Evolutionary conservation across 92 coral and sea anemone genomes (phyloP).

Genomic region (Phymanthus crucifer): DNA sequence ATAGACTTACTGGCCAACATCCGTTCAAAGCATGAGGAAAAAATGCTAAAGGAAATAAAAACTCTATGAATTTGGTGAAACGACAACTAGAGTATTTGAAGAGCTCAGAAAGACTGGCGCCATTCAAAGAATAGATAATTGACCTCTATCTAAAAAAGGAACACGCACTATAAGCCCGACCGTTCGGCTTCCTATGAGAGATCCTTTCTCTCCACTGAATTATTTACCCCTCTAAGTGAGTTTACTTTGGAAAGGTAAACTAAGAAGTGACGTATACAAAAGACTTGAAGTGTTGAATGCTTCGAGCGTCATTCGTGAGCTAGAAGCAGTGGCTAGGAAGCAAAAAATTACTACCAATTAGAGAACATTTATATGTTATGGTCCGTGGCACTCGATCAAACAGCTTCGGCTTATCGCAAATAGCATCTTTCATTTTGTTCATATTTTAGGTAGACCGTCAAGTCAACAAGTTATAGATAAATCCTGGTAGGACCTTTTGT

Average conservation of each 20-base stretch:
- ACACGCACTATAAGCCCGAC: constrained; percentile 21
- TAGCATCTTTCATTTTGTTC: constrained; percentile 91
- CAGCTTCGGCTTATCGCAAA: constrained; percentile 62
- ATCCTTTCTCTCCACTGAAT: constrained; percentile 25
- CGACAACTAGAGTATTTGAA: constrained; percentile 35
- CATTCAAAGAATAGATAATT: constrained; percentile 81
- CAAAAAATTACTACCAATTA: constrained; percentile 62
- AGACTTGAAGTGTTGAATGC: constrained; percentile 37
- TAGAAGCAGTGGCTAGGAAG: constrained; percentile 14
- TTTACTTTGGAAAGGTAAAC: constrained; percentile 40
- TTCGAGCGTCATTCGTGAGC: constrained; percentile 20
- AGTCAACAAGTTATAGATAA: constrained; percentile 89
- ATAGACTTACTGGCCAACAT: constrained; percentile 11
- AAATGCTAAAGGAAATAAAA: constrained; percentile 27
- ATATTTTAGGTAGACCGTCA: constrained; percentile 81
- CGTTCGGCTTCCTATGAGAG: constrained; percentile 32
- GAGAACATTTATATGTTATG: constrained; percentile 46
- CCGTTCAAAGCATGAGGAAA: constrained; percentile 32
- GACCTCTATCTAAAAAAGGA: constrained; percentile 59
- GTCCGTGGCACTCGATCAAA: constrained; percentile 43
- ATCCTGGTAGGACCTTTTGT: constrained; percentile 73
- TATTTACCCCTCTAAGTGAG: constrained; percentile 41
- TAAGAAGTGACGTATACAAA: constrained; percentile 35
- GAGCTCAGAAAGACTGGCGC: constrained; percentile 80
- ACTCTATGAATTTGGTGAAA: constrained; percentile 38